Percentiles rank a stretch among this genome's conserved stretches.
phyloP scores from a whole-genome alignment of 2,888 invertebrate species.

The Orchestes rusci region DNA sequence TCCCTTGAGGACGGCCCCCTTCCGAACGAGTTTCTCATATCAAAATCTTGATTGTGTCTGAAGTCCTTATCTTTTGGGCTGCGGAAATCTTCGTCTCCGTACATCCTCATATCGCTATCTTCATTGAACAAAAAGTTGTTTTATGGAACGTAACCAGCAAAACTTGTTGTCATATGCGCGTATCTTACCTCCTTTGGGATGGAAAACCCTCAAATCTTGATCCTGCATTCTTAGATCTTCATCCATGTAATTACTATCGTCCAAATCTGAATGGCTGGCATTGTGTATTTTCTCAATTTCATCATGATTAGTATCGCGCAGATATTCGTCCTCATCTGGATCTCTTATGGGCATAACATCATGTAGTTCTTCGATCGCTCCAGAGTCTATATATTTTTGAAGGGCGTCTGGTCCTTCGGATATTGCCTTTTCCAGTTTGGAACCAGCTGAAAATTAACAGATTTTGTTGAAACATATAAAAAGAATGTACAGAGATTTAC shows the following conservation, averaged over 20 bases:
- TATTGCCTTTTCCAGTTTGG: slow-evolving; percentile 68
- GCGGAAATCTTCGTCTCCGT: slow-evolving; percentile 28
- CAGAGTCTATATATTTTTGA: slow-evolving; percentile 69
- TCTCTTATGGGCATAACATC: slow-evolving; percentile 69
- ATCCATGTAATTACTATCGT: slow-evolving; percentile 11
- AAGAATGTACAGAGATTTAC: too few species aligned
- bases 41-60: slow-evolving; percentile 32
- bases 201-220: slow-evolving; percentile 35
- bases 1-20: slow-evolving; percentile 1
- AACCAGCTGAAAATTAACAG: slow-evolving; percentile 52
- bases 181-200: slow-evolving; percentile 19
- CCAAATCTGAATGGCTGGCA: slow-evolving; percentile 7
- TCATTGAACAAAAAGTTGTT: neutral
- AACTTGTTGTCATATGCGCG: neutral
- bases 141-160: neutral
- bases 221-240: slow-evolving; percentile 30
- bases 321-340: slow-evolving; percentile 46
- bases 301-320: slow-evolving; percentile 38
- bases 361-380: slow-evolving; percentile 72
- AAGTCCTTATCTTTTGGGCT: slow-evolving; percentile 30
- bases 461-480: too few species aligned
- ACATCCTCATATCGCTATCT: slow-evolving; percentile 33
- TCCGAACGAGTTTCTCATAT: slow-evolving; percentile 29
- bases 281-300: slow-evolving; percentile 21
- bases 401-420: slow-evolving; percentile 69